phyloP scores from a whole-genome alignment of 1,140 invertebrate species.

The Drosophila mauritiana region DNA sequence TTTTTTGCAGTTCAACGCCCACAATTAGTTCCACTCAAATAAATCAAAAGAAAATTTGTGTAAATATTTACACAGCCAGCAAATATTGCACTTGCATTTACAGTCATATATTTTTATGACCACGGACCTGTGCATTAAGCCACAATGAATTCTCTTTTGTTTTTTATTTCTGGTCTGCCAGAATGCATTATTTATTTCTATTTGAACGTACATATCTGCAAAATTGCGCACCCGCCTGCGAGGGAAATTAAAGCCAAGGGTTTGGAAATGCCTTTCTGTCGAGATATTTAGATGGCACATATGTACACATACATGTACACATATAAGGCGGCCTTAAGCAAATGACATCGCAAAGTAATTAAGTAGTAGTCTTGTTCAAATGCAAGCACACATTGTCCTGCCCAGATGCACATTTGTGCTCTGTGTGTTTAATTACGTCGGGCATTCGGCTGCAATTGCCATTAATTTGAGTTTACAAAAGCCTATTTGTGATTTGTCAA shows the following conservation, averaged over 20 bases:
- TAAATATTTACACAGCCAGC: constrained; percentile 59
- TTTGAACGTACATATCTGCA: constrained; percentile 45
- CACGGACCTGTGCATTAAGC: constrained; percentile 54
- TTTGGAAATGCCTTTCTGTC: background rate
- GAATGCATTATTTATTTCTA: constrained; percentile 68
- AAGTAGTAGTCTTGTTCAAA: constrained; percentile 58
- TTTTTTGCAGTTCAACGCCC: constrained; percentile 80
- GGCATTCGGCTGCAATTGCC: constrained; percentile 40
- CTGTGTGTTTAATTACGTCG: constrained; percentile 62
- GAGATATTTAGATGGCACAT: background rate
- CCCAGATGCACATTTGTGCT: constrained; percentile 12
- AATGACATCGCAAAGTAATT: constrained; percentile 67
- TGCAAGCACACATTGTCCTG: constrained; percentile 26
- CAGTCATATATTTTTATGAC: constrained; percentile 50
- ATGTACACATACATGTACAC: too few species aligned
- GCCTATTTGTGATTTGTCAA: constrained; percentile 81
- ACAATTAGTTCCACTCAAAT: constrained; percentile 83
- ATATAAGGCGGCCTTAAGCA: constrained; percentile 9
- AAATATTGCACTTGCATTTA: constrained; percentile 48
- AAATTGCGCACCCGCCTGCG: constrained; percentile 30
- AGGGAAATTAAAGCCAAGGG: constrained; percentile 26
- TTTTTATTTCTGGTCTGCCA: constrained; percentile 35
- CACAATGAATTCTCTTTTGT: constrained; percentile 46
- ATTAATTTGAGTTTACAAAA: constrained; percentile 78
- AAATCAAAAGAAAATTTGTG: constrained; percentile 78